These are phyloP conservation scores for Troides aeacus DNA, from an alignment of 2,888 invertebrate genomes.

Conservation along the genomic window DNA sequence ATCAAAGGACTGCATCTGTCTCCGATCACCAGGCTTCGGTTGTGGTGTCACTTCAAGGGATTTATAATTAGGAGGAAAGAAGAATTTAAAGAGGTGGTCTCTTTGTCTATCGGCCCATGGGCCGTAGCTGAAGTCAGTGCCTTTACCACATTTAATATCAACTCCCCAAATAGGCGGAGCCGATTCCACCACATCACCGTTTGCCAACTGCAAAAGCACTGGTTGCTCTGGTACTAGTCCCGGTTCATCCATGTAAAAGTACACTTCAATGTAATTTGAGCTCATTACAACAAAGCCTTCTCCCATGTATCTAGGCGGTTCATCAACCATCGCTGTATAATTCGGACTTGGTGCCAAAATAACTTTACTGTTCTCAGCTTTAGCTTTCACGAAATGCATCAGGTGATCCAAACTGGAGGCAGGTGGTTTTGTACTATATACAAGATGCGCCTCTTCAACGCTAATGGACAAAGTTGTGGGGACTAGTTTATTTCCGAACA, in stretches of 20 bases:
- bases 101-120: slow-evolving; percentile 99
- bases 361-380: slow-evolving; percentile 96
- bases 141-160: slow-evolving; percentile 96
- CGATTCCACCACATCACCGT: slow-evolving; percentile 95
- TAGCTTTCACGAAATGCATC: slow-evolving; percentile 97
- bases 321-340: slow-evolving; percentile 95
- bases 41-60: slow-evolving; percentile 88
- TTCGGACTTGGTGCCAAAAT: slow-evolving; percentile 98
- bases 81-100: slow-evolving; percentile 96
- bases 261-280: slow-evolving; percentile 95
- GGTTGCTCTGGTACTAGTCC: slow-evolving; percentile 96
- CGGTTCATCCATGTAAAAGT: slow-evolving; percentile 98
- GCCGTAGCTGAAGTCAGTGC: slow-evolving; percentile 97
- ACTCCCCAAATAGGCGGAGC: slow-evolving; percentile 97
- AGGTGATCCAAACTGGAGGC: slow-evolving; percentile 95
- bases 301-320: slow-evolving; percentile 97
- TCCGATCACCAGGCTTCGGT: slow-evolving; percentile 91
- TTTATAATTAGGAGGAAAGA: slow-evolving; percentile 94
- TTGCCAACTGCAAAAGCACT: slow-evolving; percentile 91
- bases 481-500: slow-evolving; percentile 96
- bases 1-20: slow-evolving; percentile 95
- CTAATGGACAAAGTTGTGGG: slow-evolving; percentile 95
- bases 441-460: slow-evolving; percentile 95
- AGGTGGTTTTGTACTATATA: slow-evolving; percentile 97
- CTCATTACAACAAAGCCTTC: slow-evolving; percentile 98